Conservation (phyloP, 1,140 invertebrate species). For the Alviniconcha marisindica region DNA sequence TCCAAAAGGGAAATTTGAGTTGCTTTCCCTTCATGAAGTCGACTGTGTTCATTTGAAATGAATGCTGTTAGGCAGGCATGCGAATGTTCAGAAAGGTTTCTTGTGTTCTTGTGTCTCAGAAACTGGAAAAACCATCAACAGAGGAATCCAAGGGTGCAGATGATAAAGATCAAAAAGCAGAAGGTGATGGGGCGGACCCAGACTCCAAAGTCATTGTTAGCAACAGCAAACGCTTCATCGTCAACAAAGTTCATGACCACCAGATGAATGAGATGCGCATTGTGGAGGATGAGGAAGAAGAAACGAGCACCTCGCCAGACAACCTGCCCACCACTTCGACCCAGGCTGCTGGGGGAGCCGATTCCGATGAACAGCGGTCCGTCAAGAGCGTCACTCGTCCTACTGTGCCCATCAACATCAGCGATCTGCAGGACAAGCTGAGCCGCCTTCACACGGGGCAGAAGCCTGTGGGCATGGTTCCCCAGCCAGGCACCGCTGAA, state of each 20-base stretch:
- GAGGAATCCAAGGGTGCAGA: conserved; percentile 55
- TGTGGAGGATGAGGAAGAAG: conserved; percentile 65
- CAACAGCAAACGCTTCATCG: conserved; percentile 65
- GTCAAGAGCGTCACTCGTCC: conserved; percentile 48
- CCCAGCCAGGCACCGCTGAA: conserved; percentile 9
- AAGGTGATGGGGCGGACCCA: conserved; percentile 44
- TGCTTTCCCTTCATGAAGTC: too few species aligned
- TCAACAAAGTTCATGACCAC: conserved; percentile 60
- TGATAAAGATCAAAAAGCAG: conserved; percentile 44
- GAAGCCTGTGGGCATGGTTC: conserved; percentile 35
- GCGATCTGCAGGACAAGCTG: conserved; percentile 64
- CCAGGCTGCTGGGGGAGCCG: conserved; percentile 44
- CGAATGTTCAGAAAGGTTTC: too few species aligned
- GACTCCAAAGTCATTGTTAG: conserved; percentile 61
- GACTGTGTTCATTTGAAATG: too few species aligned
- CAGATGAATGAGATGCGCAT: conserved; percentile 58
- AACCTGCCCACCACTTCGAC: conserved; percentile 37
- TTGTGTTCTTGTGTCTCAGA: conserved; percentile 57
- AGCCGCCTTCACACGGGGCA: conserved; percentile 52
- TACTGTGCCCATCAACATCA: conserved; percentile 64
- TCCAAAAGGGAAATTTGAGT: too few species aligned
- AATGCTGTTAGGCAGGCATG: too few species aligned
- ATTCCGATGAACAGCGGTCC: conserved; percentile 51
- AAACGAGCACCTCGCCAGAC: conserved; percentile 51
- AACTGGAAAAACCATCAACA: conserved; percentile 46